Percentiles rank a stretch among this genome's conserved stretches.
phyloP scores from a whole-genome alignment of 2,888 invertebrate species.

The Chrysolina oricalcia region DNA sequence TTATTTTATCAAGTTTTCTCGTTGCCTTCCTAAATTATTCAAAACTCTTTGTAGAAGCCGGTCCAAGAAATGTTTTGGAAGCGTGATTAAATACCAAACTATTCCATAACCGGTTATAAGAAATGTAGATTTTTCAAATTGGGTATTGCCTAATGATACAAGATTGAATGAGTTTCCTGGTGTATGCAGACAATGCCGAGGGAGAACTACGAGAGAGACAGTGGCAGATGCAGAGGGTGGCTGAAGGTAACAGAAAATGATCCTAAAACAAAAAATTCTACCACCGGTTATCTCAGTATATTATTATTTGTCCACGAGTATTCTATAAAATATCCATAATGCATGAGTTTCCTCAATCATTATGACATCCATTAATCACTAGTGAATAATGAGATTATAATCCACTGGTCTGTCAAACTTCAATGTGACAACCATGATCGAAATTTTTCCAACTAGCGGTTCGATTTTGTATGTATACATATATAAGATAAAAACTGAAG shows the following conservation, averaged over 20 bases:
- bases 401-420: too few relatives aligned
- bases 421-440: too few relatives aligned
- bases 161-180: conserved; percentile 23
- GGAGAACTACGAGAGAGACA: not conserved
- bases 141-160: conserved; percentile 29
- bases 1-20: conserved; percentile 29
- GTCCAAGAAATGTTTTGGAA: conserved; percentile 37
- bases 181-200: not conserved
- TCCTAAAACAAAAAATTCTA: too few relatives aligned
- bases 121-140: conserved; percentile 37
- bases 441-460: too few relatives aligned
- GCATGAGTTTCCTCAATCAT: too few relatives aligned
- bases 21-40: conserved; percentile 38
- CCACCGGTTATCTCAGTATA: too few relatives aligned
- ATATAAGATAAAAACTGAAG: too few relatives aligned
- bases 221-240: not conserved
- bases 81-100: conserved; percentile 44
- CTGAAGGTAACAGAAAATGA: not conserved
- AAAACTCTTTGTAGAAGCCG: conserved; percentile 44
- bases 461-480: too few relatives aligned
- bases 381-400: too few relatives aligned
- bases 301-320: too few relatives aligned
- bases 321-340: too few relatives aligned
- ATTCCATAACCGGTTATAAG: conserved; percentile 47
- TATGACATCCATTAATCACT: too few relatives aligned